Conservation (phyloP, 2,888 invertebrate species). For the Girardia tigrina region DNA sequence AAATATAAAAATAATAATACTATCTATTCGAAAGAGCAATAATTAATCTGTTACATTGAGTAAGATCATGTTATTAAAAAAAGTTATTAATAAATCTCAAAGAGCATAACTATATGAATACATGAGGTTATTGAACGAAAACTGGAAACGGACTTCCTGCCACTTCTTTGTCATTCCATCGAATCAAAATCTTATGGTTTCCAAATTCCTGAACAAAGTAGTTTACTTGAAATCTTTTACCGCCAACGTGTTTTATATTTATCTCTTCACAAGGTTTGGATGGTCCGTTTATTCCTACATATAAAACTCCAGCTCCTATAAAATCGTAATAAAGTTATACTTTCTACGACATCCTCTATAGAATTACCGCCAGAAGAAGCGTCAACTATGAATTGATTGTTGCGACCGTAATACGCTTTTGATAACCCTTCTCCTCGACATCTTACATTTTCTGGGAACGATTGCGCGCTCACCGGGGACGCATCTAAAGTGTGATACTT, state of each 20-base stretch:
- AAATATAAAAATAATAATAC: too few relatives aligned
- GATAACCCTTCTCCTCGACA: constrained; percentile 88
- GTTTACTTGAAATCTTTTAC: constrained; percentile 71
- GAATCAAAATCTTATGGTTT: constrained; percentile 79
- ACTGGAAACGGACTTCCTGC: constrained; percentile 74
- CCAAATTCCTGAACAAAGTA: constrained; percentile 81
- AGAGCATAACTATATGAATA: too few relatives aligned
- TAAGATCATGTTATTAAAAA: too few relatives aligned
- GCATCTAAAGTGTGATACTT: neutral
- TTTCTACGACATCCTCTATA: constrained; percentile 40
- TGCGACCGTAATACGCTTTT: constrained; percentile 80
- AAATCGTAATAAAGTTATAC: neutral
- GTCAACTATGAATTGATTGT: constrained; percentile 79
- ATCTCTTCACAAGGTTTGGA: constrained; percentile 87
- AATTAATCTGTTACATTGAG: too few relatives aligned
- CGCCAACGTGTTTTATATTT: constrained; percentile 76
- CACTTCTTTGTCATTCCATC: constrained; percentile 93
- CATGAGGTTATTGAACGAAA: constrained; percentile 40
- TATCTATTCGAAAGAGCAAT: too few relatives aligned
- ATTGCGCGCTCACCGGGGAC: neutral
- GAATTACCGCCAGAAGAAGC: constrained; percentile 81
- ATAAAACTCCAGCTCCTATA: constrained; percentile 79
- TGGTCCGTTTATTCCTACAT: constrained; percentile 85
- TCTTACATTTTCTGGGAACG: constrained; percentile 59
- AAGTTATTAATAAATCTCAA: too few relatives aligned